phyloP scores from a whole-genome alignment of 1,140 invertebrate species.

The Neotoxoptera formosana region DNA sequence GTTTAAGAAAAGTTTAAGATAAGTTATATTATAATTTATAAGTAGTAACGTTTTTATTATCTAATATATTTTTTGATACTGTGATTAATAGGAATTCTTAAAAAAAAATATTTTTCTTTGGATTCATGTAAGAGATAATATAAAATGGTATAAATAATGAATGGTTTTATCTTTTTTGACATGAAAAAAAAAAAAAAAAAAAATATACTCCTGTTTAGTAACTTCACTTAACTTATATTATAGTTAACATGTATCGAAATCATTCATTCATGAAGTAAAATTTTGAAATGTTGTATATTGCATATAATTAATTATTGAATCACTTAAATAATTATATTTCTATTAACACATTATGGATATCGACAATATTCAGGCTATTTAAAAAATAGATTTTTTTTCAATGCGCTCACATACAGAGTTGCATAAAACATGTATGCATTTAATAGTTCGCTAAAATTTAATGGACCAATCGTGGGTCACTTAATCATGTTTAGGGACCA shows the following conservation, averaged over 20 bases:
- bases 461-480: background rate
- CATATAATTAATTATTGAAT: background rate
- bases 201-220: background rate
- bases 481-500: background rate
- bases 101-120: background rate
- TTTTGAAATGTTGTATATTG: background rate
- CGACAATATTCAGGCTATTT: too few species aligned
- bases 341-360: background rate
- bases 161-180: background rate
- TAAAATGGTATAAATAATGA: background rate
- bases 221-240: background rate
- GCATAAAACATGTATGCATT: background rate
- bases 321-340: background rate
- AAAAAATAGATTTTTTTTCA: background rate
- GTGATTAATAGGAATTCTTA: constrained; percentile 12
- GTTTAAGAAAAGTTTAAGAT: background rate
- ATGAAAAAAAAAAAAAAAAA: background rate
- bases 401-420: background rate
- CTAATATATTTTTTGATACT: background rate
- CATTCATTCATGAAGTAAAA: background rate
- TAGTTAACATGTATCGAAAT: background rate
- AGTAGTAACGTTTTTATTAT: background rate
- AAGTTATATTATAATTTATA: background rate
- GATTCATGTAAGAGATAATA: background rate
- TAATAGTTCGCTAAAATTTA: background rate